Base-by-base conservation (phyloP, 2,888 invertebrate species). In the Drosophila flavopinicola region DNA sequence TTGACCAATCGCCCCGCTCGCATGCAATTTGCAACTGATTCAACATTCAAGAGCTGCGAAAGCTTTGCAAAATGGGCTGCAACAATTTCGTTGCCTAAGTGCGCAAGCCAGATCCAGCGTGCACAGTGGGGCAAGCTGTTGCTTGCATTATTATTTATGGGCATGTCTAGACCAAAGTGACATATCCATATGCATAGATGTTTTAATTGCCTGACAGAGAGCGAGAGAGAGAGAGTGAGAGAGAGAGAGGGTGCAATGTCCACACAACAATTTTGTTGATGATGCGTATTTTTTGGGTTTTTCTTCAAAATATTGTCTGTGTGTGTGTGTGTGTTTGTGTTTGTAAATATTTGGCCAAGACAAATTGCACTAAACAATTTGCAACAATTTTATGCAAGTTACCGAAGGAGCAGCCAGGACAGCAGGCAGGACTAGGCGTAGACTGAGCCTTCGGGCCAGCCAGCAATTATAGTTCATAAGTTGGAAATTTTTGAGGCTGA, bases 331-430 rank as follows among this genome's bases (percentile, higher is more conserved):
- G 49, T 45, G 41, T 42, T 6, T 23, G 20, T 70, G 58, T 60
- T 30, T 39, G 52, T 61, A 80, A 84, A 80, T 83, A 83, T 84
- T 82, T 82, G 66, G 60, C 64, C 64, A 86, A 86, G 84, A 86
- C 77, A 86, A 82, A 79, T 82, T 79, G 80, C 78, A 77, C 58
- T 84, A 79, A 82, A 86, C 80, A 86, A 82, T 80, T 86, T 82
- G 86, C 65, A 79, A 67, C 68, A 71, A 74, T 76, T 70, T 69
- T 63, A 49, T 69, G 75, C 59, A 39, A 42, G 48, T 47, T 39
- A 32, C 10, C 13, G n/a, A n/a, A n/a, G n/a, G n/a, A n/a, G n/a
- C n/a, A 38, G 29, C 25, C 32, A 13, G 20, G n/a, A 15, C 39
- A 30, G 11, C 15, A 45, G 33, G 24, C 54, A 9, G 25, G 24